A percentile compares a stretch with the other conserved stretches of the same genome.
These are phyloP conservation scores for Forbesichthys papilliferus DNA, from an alignment of 2,113 vertebrate genomes.

Conservation along the genomic window DNA sequence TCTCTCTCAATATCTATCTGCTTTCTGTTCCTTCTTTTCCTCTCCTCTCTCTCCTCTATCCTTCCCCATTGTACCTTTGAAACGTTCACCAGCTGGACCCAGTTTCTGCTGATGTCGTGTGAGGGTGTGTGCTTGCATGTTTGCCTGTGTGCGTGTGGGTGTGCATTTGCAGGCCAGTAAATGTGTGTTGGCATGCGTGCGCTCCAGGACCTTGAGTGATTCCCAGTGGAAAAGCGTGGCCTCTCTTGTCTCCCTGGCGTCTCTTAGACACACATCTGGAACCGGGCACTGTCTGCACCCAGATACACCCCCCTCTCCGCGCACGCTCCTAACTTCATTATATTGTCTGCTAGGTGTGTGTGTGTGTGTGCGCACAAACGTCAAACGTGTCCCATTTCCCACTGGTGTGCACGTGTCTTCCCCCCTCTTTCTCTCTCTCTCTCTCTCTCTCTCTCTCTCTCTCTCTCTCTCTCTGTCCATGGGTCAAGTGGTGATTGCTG, in stretches of 20 bases:
- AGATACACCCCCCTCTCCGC: slow-evolving; percentile 60
- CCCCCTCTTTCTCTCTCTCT: slow-evolving; percentile 16
- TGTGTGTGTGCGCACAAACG: slow-evolving; percentile 8
- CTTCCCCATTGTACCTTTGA: slow-evolving; percentile 50
- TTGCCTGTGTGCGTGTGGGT: slow-evolving; percentile 18
- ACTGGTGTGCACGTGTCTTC: slow-evolving; percentile 52
- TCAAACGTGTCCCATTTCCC: slow-evolving; percentile 14
- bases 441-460: slow-evolving; percentile 22
- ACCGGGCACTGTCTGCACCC: slow-evolving; percentile 73
- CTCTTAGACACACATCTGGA: slow-evolving; percentile 94
- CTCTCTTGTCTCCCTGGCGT: slow-evolving; percentile 65
- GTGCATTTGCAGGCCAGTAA: slow-evolving; percentile 16
- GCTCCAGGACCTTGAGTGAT: slow-evolving; percentile 78
- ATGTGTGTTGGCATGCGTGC: slow-evolving; percentile 35
- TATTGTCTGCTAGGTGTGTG: slow-evolving; percentile 81
- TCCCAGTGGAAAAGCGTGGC: slow-evolving; percentile 80
- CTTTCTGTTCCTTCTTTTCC: not conserved
- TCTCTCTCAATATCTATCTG: too few species aligned
- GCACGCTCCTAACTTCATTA: slow-evolving; percentile 85
- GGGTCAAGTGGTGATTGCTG: slow-evolving; percentile 95
- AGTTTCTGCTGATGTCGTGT: slow-evolving; percentile 72
- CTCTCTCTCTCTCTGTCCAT: slow-evolving; percentile 70
- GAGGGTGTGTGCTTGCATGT: slow-evolving; percentile 62
- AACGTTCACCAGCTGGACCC: slow-evolving; percentile 77
- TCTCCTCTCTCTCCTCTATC: not conserved